Conservation (phyloP, 2,888 invertebrate species). For the Drosophila demipolita region DNA sequence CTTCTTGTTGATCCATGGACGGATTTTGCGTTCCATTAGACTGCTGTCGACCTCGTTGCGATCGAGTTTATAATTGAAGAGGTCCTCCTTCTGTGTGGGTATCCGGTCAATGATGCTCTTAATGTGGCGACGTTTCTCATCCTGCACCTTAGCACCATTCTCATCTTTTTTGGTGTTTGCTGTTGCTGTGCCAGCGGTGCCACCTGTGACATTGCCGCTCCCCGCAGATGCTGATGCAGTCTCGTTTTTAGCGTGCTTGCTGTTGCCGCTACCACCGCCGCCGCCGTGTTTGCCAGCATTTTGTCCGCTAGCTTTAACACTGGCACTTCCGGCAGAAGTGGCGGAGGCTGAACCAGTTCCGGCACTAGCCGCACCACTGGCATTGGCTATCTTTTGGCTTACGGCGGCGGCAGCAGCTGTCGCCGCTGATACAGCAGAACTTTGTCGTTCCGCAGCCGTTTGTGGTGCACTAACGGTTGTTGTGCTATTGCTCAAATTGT, state of each 20-base stretch:
- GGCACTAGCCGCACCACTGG: slow-evolving; percentile 25
- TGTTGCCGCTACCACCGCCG: slow-evolving; percentile 4
- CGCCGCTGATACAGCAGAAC: slow-evolving; percentile 73
- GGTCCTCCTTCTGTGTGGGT: slow-evolving; percentile 97
- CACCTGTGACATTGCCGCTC: slow-evolving; percentile 55
- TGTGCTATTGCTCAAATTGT: slow-evolving; percentile 67
- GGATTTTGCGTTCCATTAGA: slow-evolving; percentile 97
- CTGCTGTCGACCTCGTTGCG: slow-evolving; percentile 92
- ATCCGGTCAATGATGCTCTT: slow-evolving; percentile 99
- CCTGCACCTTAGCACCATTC: slow-evolving; percentile 90
- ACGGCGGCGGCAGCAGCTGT: slow-evolving; percentile 74
- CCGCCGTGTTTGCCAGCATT: slow-evolving; percentile 45
- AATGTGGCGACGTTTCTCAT: slow-evolving; percentile 98
- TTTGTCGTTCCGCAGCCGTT: slow-evolving; percentile 64
- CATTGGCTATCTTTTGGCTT: slow-evolving; percentile 70
- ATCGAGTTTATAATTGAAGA: slow-evolving; percentile 97
- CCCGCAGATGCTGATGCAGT: slow-evolving; percentile 62
- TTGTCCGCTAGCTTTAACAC: slow-evolving; percentile 24
- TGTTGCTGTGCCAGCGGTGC: slow-evolving; percentile 33
- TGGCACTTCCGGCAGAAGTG: slow-evolving; percentile 30
- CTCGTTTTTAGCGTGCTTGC: slow-evolving; percentile 78
- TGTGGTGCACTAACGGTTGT: slow-evolving; percentile 25
- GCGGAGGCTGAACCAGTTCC: slow-evolving; percentile 43
- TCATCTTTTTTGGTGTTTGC: slow-evolving; percentile 86
- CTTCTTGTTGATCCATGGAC: slow-evolving; percentile 99